Evolutionary conservation across 2,888 invertebrate species (phyloP), one percentile per base, ranked within the genome.

Genomic region (Hyppa rectilinea): DNA sequence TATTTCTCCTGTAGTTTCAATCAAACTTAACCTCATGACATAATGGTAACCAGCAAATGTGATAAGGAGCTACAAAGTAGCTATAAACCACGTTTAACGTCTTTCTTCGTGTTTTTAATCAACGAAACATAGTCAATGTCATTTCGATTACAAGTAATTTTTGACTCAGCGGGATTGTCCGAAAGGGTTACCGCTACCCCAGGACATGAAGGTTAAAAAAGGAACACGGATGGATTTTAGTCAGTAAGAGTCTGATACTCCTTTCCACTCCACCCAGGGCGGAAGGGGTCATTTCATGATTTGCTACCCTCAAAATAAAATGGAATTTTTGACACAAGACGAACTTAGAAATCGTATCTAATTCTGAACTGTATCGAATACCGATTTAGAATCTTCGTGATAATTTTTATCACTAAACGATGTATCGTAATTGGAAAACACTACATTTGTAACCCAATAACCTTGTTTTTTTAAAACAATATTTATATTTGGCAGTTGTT

Each of bases 51-150:
- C 7, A 50, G 43, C 34, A n/a, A 43, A 26, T 26, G 49, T 52
- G 82, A 80, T 78, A 81, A 64, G 20, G 26, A 52, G 49, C 45
- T 45, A 77, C 55, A 67, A 65, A 68, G 53, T 58, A 36, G 47
- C 53, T 38, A 63, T 72, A 78, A 65, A 56, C 9, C 55, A 4
- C 17, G 10, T 31, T 29, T 61, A 45, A 63, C 45, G 55, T 26
- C 52, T 49, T 31, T 45, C 43, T 47, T 31, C 12, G 10, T 23
- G 47, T 71, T 71, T 78, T 79, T 55, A 67, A 79, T 77, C 43
- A 81, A 26, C 23, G 31, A 56, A 38, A 36, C 60, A 53, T 50
- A 53, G 71, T 75, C 43, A 50, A 55, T 58, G 59, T 43, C 23
- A 20, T 55, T 36, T 29, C 26, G 34, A 65, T 50, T 61, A 17